Percentiles rank a stretch among this genome's conserved stretches.
Conservation (phyloP, 2,888 invertebrate species). For the Xylophagus ater region DNA sequence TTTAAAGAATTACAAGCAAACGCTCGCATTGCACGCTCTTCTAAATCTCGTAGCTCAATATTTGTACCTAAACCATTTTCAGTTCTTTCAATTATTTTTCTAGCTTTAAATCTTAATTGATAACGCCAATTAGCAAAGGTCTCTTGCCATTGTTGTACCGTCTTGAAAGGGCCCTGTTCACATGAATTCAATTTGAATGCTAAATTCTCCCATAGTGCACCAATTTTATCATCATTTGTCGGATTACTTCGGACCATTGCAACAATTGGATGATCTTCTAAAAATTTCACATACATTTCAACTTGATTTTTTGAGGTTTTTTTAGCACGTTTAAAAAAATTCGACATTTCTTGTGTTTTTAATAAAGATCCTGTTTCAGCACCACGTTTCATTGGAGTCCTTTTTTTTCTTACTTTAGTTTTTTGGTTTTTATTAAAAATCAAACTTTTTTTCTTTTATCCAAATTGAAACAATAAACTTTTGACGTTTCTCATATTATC, state of each 20-base stretch:
- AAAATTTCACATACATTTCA: constrained; percentile 9
- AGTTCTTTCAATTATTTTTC: constrained; percentile 3
- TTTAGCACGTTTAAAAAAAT: constrained; percentile 5
- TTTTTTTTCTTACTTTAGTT: too few species aligned
- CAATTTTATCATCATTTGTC: constrained; percentile 4
- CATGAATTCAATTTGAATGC: constrained; percentile 5
- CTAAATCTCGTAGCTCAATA: constrained; percentile 5
- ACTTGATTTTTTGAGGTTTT: constrained; percentile 9
- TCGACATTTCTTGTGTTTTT: constrained; percentile 4
- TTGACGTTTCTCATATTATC: too few species aligned
- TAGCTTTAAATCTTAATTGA: constrained; percentile 6
- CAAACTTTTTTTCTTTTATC: too few species aligned
- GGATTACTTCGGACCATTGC: constrained; percentile 9
- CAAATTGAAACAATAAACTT: too few species aligned
- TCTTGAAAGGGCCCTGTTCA: constrained; percentile 6
- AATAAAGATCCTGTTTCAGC: not conserved
- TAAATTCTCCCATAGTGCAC: constrained; percentile 5
- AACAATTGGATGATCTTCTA: constrained; percentile 5
- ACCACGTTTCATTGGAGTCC: constrained; percentile 9
- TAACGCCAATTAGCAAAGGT: constrained; percentile 9
- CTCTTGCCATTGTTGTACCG: constrained; percentile 9
- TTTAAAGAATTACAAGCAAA: not conserved
- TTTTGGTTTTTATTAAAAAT: too few species aligned
- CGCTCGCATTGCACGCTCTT: constrained; percentile 4
- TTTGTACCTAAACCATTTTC: constrained; percentile 4